A percentile compares a stretch with the other conserved stretches of the same genome.
Evolutionary conservation across 2,888 invertebrate genomes (phyloP).

Genomic region (Oasisia sp.): DNA sequence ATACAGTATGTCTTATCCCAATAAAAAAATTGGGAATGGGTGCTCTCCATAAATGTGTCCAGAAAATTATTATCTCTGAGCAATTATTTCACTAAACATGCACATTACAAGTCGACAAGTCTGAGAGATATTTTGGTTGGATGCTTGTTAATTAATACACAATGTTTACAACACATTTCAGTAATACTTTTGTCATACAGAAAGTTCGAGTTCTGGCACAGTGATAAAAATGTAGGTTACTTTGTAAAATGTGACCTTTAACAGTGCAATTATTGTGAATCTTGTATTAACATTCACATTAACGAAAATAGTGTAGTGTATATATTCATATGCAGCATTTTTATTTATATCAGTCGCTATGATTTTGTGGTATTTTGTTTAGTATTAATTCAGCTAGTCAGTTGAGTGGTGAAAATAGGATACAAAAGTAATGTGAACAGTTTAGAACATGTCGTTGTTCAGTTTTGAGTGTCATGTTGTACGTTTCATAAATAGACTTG

Average conservation of each 20-base stretch:
- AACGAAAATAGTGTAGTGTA: not conserved
- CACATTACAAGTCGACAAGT: not conserved
- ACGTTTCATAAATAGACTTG: not conserved
- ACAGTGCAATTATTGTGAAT: slow-evolving; percentile 3
- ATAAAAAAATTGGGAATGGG: not conserved
- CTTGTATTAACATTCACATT: not conserved
- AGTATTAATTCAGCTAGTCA: not conserved
- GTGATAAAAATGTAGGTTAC: not conserved
- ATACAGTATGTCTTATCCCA: not conserved
- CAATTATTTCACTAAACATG: not conserved
- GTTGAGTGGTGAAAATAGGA: not conserved
- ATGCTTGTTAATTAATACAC: not conserved
- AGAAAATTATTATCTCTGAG: not conserved
- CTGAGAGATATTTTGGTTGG: not conserved
- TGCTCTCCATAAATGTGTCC: too few relatives aligned
- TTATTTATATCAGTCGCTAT: not conserved
- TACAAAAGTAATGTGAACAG: not conserved
- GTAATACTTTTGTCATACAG: not conserved
- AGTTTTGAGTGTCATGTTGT: not conserved
- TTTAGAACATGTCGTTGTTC: not conserved
- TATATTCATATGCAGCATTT: not conserved
- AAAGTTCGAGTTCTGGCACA: not conserved
- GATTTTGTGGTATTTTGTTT: not conserved
- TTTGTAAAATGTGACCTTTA: not conserved
- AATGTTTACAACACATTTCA: not conserved